Base-by-base conservation (phyloP, 2,888 invertebrate species). In the Gymnosoma rotundatum region DNA sequence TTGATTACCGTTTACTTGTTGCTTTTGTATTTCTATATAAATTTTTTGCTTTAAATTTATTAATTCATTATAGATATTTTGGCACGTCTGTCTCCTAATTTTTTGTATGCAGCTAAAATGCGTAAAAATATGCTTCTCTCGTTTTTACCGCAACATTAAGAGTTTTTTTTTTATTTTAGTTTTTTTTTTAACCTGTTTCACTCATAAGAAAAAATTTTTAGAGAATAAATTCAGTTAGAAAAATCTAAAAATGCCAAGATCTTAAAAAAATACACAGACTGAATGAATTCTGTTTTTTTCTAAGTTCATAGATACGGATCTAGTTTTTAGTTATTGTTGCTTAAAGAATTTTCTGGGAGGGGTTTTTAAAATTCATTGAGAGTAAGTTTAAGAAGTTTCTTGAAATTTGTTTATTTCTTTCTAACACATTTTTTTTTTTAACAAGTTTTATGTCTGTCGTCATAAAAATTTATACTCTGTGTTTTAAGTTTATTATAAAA, bases 161-260 rank as follows among this genome's bases (percentile, higher is more conserved):
- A 61, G 45, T 63, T 63, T 58, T 73, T 66, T 54, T 56, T 14
- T 45, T 56, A 87, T 12, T 52, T 21, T 63, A 42, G 38, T 64
- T 61, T 48, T 72, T 64, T 66, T 10, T 87, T 89, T 89, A 90
- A 90, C 90, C 89, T 89, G 90, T 89, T 90, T 89, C 86, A 50
- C 50, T 18, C 56, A 50, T 58, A 50, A 58, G 21, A 73, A 63
- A 60, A 36, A 42, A 52, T 52, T 79, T 60, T 80, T 83, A 72
- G 79, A 83, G 75, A 66, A 66, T 70, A 80, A 73, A 32, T n/a
- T 79, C 64, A 38, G 56, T 64, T 58, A 54, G 52, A 61, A 58
- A 61, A 25, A 61, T 52, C 38, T n/a, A 58, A 61, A 66, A 42
- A 72, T 48, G 56, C 16, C 63, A 72, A 76, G 76, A 76, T 76